Evolutionary conservation across 2,888 invertebrate species (phyloP).

Genomic region (Beris morrisii): DNA sequence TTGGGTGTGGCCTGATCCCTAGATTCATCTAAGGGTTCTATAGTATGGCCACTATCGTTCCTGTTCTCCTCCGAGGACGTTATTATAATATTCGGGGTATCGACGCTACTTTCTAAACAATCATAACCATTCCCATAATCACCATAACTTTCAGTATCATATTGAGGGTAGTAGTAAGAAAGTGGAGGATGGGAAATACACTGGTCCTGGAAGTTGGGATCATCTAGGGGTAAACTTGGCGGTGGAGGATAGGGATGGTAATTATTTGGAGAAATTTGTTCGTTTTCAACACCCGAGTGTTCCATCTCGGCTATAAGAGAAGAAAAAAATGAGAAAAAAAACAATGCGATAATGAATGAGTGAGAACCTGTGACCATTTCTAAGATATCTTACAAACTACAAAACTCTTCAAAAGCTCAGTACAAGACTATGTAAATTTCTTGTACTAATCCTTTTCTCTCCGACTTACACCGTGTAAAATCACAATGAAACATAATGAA

Average conservation of each 20-base stretch:
- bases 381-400: too few relatives aligned
- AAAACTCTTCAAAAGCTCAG: too few relatives aligned
- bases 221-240: neutral
- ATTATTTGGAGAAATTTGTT: conserved; percentile 47
- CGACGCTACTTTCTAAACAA: conserved; percentile 4
- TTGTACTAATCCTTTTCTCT: too few relatives aligned
- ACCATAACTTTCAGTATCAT: conserved; percentile 9
- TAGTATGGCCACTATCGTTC: conserved; percentile 35
- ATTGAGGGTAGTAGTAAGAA: conserved; percentile 31
- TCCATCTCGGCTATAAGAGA: conserved; percentile 54
- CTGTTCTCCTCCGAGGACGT: conserved; percentile 12
- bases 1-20: neutral
- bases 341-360: too few relatives aligned
- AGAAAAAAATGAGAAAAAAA: conserved; percentile 31
- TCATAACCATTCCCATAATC: conserved; percentile 22
- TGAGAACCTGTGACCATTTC: too few relatives aligned
- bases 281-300: conserved; percentile 53
- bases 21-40: conserved; percentile 42
- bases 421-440: too few relatives aligned
- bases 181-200: conserved; percentile 30
- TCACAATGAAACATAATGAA: too few relatives aligned
- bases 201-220: conserved; percentile 4
- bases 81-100: conserved; percentile 21
- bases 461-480: too few relatives aligned
- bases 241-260: conserved; percentile 7